Base-by-base conservation (phyloP, 2,888 invertebrate genomes). In the Archaeoteleia sp. region DNA sequence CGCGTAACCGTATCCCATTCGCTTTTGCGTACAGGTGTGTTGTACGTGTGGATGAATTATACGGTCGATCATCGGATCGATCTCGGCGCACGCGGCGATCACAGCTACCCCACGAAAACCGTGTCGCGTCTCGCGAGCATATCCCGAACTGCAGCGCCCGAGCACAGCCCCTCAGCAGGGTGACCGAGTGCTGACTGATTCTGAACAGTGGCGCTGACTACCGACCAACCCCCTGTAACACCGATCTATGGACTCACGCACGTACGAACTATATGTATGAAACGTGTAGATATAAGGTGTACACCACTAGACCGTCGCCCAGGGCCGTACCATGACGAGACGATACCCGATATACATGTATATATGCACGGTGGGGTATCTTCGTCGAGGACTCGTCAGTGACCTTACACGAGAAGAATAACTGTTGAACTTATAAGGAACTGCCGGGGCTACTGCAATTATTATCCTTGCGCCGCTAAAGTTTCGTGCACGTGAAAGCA, bases 181-280 rank as follows among this genome's bases (percentile, higher is more conserved):
- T 58, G 57, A 70, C 67, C 67, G 67, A 67, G 65, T 61, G 54
- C 70, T 32, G 65, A 70, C 70, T 70, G 67, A 55, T 55, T 63
- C 48, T 46, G 53, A 51, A 55, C 40, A 57, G 67, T 65, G 63
- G 70, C 63, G 70, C 67, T 67, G 53, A 67, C 67, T 67, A 58
- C 45, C 58, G 61, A 58, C 58, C 67, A 34, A 69, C 69, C 69
- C 70, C 55, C 55, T 45, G 39, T 48, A 53, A 35, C 51, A 62
- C 61, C 68, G 49, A 61, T 69, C 66, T 51, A 55, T 49, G 51
- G 55, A 45, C 61, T 46, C 66, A 66, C 55, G 67, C 66, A 60
- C 30, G 39, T 60, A 67, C 48, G 43, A 46, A 51, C 58, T 53
- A 14, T 37, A 37, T 17, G n/a, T 1, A 6, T 55, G 37, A 12